Evolutionary conservation across 2,113 vertebrate species (phyloP).

Genomic region (Zosterops hypoxanthus): DNA sequence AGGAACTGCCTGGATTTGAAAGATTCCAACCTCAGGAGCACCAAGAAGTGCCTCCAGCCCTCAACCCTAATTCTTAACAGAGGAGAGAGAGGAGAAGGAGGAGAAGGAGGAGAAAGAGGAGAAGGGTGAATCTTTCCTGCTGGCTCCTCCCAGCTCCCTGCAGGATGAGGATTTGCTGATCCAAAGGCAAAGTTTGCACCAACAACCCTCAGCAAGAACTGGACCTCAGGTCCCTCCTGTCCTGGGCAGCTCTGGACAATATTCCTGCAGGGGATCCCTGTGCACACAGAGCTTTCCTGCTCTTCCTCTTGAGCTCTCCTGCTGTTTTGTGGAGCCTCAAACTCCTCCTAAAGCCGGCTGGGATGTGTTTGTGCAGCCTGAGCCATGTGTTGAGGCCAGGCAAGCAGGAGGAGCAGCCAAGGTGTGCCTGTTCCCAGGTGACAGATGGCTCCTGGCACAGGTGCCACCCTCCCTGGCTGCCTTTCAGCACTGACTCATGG

Average conservation of each 20-base stretch:
- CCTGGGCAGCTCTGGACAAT: background rate
- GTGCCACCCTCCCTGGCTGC: background rate
- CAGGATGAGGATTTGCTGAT: fast-evolving
- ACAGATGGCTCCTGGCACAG: background rate
- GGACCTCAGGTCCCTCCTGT: background rate
- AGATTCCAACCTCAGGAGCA: background rate
- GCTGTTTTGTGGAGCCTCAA: background rate
- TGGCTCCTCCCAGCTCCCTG: background rate
- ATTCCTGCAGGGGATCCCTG: background rate
- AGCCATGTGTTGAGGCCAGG: background rate
- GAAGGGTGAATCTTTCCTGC: background rate
- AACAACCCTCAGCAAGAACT: background rate
- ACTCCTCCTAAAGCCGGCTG: no score
- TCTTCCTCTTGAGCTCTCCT: background rate
- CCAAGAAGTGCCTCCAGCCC: background rate
- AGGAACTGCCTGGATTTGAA: background rate
- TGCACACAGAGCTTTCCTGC: background rate
- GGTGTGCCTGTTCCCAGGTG: background rate
- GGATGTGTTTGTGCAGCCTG: no score
- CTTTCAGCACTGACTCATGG: background rate
- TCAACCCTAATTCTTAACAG: background rate
- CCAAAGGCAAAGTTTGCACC: background rate
- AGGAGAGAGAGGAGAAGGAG: background rate
- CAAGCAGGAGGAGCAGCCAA: background rate
- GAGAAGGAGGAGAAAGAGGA: background rate